These are phyloP conservation scores for Octodon degus DNA, from an alignment of 2,113 vertebrate species.

Conservation along the genomic window DNA sequence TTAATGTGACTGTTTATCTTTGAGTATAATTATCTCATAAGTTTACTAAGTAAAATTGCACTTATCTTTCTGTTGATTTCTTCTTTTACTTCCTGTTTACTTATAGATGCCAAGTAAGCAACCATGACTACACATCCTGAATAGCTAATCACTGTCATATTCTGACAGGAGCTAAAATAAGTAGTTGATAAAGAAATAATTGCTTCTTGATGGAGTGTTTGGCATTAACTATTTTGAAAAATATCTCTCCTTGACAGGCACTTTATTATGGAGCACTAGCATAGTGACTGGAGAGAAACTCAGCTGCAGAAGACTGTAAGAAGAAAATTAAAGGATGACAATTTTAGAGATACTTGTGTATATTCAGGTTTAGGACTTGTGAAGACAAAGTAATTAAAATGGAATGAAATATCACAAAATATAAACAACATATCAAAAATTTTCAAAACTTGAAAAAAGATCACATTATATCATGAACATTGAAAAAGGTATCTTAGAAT, in stretches of 20 bases:
- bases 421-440: neutral
- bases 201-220: slow-evolving; percentile 53
- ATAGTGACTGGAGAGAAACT: neutral
- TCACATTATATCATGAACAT: neutral
- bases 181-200: slow-evolving; percentile 60
- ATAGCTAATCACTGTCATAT: slow-evolving; percentile 36
- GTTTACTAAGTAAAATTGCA: neutral
- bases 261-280: slow-evolving; percentile 52
- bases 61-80: slow-evolving; percentile 53
- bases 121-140: neutral
- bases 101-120: neutral
- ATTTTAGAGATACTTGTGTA: neutral
- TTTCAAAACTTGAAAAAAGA: neutral
- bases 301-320: neutral
- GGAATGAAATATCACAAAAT: neutral
- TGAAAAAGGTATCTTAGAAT: neutral
- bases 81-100: neutral
- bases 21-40: slow-evolving; percentile 64
- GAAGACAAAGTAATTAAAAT: slow-evolving; percentile 7
- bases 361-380: neutral
- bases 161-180: neutral
- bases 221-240: slow-evolving; percentile 56
- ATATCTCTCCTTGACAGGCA: slow-evolving; percentile 21
- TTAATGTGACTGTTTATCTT: slow-evolving; percentile 46
- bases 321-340: neutral